Base-by-base conservation (phyloP, 53 echinoderm and acorn worm species). In the Arbacia lixula region DNA sequence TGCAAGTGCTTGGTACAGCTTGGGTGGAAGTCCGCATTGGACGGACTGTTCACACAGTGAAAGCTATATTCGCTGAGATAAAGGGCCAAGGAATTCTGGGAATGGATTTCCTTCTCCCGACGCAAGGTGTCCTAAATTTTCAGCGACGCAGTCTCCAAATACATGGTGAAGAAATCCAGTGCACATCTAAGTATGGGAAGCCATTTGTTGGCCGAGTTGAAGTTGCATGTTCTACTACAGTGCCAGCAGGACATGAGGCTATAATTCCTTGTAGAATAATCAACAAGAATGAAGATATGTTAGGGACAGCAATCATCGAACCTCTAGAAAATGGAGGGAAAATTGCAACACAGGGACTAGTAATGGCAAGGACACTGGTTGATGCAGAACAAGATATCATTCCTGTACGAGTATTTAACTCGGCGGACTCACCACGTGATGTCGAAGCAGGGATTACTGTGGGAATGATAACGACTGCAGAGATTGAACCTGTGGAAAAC, bases 41-140 rank as follows among this genome's bases (percentile, higher is more conserved):
- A 14, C 43, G 21, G 22, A 87, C 53, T 2, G 33, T 37, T 42
- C 83, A 36, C 2, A 8, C 76, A 4, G 37, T 83, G 0, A 53
- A 31, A 1, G 87, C 72, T 6, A 78, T 79, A 5, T 87, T 93
- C 24, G 93, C 93, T 2, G 74, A 78, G 2, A 69, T 90, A 12
- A 83, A 54, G 19, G 33, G 68, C 22, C 40, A 77, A 14, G 90
- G 86, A 24, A 71, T 93, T 8, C 71, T 93, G 24, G 93, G 93
- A 17, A 66, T 90, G 62, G 87, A 85, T 85, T 84, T 89, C 31
- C 76, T 87, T 0, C 28, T 77, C 21, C 57, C 52, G 1, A 41
- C 83, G 0, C 84, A 67, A 10, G 87, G 84, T 12, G 40, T 12
- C n/a, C 53, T 83, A 21, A 33, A 89, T 32, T 84, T 86, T 21